Conservation (phyloP, 2,113 vertebrate genomes). For the Clarias magur region DNA sequence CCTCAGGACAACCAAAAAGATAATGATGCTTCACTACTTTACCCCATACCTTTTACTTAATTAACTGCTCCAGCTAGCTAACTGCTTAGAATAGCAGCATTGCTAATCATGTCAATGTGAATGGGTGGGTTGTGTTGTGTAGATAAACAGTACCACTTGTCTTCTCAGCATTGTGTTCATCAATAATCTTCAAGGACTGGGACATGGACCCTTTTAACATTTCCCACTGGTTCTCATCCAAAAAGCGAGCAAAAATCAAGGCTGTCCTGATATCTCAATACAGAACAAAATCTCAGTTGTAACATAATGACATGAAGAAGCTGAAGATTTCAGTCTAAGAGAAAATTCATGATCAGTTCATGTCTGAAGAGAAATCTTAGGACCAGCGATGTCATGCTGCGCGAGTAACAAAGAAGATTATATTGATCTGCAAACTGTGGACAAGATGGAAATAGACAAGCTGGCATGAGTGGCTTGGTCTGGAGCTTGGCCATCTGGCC, state of each 20-base stretch:
- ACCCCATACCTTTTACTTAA: neutral
- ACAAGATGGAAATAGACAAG: slow-evolving; percentile 21
- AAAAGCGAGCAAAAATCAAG: neutral
- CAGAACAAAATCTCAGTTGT: neutral
- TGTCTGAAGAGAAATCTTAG: neutral
- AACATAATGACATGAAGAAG: neutral
- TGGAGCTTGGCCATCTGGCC: neutral
- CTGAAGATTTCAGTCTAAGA: too few species aligned
- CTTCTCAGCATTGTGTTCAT: neutral
- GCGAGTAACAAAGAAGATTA: neutral
- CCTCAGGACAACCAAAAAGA: neutral
- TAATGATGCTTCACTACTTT: neutral
- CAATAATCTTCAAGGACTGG: neutral
- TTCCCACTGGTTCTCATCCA: neutral
- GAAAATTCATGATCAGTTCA: neutral
- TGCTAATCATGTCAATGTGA: neutral
- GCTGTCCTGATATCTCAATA: neutral
- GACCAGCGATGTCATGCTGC: neutral
- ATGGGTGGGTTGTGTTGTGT: neutral
- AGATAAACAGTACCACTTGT: neutral
- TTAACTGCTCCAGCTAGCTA: neutral
- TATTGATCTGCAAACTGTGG: slow-evolving; percentile 9
- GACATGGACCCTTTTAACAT: neutral
- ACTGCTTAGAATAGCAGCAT: neutral
- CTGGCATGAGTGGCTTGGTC: neutral